A percentile compares a stretch with the other conserved stretches of the same genome.
Conservation (phyloP, 2,888 invertebrate species). For the Gari tellinella region DNA sequence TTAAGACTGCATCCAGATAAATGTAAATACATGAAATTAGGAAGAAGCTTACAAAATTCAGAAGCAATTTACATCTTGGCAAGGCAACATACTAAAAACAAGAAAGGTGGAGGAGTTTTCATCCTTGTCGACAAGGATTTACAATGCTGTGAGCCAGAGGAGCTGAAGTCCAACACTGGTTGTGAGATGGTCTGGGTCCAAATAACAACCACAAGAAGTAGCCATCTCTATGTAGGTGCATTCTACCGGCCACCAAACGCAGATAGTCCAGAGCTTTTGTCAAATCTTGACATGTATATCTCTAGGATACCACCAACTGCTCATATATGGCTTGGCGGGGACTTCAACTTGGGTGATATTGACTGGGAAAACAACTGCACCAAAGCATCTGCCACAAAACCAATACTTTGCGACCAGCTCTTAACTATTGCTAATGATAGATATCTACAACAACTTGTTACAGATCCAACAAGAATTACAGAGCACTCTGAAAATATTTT, state of each 20-base stretch:
- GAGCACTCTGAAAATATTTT: conserved; percentile 16
- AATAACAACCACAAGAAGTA: conserved; percentile 9
- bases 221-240: conserved; percentile 15
- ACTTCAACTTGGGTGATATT: conserved; percentile 35
- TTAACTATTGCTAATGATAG: conserved; percentile 16
- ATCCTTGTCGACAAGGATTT: conserved; percentile 20
- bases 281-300: conserved; percentile 12
- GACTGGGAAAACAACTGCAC: conserved; percentile 27
- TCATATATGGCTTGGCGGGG: conserved; percentile 25
- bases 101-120: conserved; percentile 4
- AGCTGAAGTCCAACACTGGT: conserved; percentile 3
- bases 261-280: conserved; percentile 1
- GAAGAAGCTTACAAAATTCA: no score
- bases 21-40: no score
- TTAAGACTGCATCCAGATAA: no score
- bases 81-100: background rate
- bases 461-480: conserved; percentile 26
- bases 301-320: conserved; percentile 24
- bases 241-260: conserved; percentile 16
- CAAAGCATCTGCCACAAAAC: conserved; percentile 2
- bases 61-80: conserved; percentile 4
- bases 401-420: conserved; percentile 16
- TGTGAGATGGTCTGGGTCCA: conserved; percentile 12
- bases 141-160: conserved; percentile 6
- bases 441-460: conserved; percentile 26